phyloP scores from a whole-genome alignment of 2,113 vertebrate species.

The Lepus europaeus region DNA sequence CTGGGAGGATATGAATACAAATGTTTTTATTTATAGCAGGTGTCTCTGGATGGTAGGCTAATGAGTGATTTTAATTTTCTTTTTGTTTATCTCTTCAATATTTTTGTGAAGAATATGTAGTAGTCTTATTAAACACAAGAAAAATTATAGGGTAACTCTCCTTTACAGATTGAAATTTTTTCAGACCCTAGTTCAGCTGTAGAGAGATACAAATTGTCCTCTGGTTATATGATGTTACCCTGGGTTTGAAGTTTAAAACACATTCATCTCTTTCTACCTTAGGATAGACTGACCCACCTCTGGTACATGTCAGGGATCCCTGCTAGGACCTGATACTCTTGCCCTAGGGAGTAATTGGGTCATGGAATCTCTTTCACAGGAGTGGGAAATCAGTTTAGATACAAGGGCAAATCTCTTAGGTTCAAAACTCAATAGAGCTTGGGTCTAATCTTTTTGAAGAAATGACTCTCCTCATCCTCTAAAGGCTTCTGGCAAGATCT shows the following conservation, averaged over 20 bases:
- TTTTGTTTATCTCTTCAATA: slow-evolving; percentile 8
- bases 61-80: slow-evolving; percentile 17
- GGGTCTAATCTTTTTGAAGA: slow-evolving; percentile 22
- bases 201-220: not conserved
- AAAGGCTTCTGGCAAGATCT: not conserved
- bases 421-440: slow-evolving; percentile 11
- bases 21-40: not conserved
- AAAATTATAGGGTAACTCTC: not conserved
- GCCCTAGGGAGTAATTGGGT: not conserved
- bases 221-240: not conserved
- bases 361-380: not conserved
- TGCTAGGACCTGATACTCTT: not conserved
- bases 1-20: not conserved
- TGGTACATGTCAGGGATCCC: not conserved
- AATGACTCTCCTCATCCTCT: not conserved
- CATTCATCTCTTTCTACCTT: not conserved
- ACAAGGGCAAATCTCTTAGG: not conserved
- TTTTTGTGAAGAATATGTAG: not conserved
- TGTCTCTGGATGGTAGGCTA: not conserved
- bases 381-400: not conserved
- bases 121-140: not conserved
- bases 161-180: not conserved
- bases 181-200: not conserved
- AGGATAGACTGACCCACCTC: not conserved
- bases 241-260: slow-evolving; percentile 29